These are phyloP conservation scores for Lysandra bellargus DNA, from an alignment of 2,888 invertebrate genomes.

Conservation along the genomic window DNA sequence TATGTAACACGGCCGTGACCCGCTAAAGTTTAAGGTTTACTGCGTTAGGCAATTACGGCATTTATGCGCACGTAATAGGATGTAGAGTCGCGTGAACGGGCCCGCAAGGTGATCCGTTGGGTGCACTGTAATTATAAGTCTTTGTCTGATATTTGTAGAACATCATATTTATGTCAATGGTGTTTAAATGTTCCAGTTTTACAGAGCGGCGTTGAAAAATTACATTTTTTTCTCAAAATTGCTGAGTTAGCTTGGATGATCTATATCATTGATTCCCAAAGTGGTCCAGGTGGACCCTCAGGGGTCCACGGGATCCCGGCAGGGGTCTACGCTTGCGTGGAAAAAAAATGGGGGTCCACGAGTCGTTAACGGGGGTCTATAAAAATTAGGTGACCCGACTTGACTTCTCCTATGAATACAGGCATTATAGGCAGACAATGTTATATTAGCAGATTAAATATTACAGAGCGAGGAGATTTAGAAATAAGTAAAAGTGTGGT, in stretches of 20 bases:
- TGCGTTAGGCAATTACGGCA: neutral
- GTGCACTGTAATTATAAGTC: conserved; percentile 29
- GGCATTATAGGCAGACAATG: no score
- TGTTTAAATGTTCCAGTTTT: conserved; percentile 4
- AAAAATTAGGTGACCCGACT: no score
- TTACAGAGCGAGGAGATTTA: no score
- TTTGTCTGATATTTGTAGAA: conserved; percentile 28
- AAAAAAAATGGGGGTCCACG: no score
- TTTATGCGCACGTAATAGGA: conserved; percentile 20
- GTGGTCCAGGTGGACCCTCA: no score
- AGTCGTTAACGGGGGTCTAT: no score
- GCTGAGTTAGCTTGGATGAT: neutral
- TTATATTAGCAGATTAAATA: no score
- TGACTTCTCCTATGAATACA: no score
- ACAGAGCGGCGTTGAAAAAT: neutral
- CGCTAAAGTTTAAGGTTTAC: conserved; percentile 28
- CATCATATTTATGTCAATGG: conserved; percentile 28
- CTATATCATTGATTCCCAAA: no score
- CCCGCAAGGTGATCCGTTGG: conserved; percentile 13
- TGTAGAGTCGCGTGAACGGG: conserved; percentile 18
- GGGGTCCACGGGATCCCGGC: no score
- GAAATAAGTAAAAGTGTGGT: no score
- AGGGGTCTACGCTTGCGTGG: no score
- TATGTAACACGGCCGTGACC: conserved; percentile 28
- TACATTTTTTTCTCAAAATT: neutral